Conservation (phyloP, 2,797 vertebrate species). For the Morelia viridis region DNA sequence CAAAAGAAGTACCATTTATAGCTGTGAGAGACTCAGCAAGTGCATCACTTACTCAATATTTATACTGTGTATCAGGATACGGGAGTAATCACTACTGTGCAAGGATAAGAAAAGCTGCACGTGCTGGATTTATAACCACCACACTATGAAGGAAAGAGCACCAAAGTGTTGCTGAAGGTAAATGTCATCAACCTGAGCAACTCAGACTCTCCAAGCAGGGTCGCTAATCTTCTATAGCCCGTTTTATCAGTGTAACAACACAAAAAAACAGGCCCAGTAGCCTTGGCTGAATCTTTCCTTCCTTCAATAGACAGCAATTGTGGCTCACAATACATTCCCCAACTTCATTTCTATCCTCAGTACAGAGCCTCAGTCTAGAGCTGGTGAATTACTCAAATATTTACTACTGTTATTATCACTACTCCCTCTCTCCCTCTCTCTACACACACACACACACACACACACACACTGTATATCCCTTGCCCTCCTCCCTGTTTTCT, state of each 20-base stretch:
- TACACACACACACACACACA: not conserved
- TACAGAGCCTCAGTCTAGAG: not conserved
- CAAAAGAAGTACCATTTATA: not conserved
- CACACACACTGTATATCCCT: not conserved
- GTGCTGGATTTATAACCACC: not conserved
- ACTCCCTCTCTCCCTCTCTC: not conserved
- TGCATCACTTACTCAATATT: not conserved
- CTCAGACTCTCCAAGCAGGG: constrained; percentile 18
- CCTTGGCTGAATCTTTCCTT: not conserved
- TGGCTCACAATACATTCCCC: not conserved
- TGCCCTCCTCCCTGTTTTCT: not conserved
- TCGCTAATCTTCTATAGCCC: constrained; percentile 4
- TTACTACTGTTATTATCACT: not conserved
- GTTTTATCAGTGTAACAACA: not conserved
- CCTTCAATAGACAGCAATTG: not conserved
- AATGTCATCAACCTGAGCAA: constrained; percentile 15
- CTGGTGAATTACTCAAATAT: not conserved
- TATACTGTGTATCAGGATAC: not conserved
- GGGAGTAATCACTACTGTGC: not conserved
- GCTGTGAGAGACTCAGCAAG: not conserved
- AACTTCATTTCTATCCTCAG: constrained; percentile 23
- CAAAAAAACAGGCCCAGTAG: not conserved
- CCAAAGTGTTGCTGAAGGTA: not conserved
- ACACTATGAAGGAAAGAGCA: not conserved
- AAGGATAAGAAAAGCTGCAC: not conserved